Conservation (phyloP, 2,888 invertebrate species). For the Epinotia bilunana region DNA sequence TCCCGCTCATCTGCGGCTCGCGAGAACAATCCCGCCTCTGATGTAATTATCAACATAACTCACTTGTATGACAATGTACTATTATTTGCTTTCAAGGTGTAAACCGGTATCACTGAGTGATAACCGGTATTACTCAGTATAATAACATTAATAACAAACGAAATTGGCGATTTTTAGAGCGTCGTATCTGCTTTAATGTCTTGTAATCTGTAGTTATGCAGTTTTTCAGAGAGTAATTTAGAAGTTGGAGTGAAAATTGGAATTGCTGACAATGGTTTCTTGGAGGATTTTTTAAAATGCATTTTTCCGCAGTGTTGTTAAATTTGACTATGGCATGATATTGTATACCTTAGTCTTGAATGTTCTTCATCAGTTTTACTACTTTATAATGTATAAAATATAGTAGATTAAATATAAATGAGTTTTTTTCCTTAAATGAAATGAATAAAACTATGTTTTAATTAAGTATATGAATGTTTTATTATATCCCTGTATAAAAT, state of each 20-base stretch:
- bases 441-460: background rate
- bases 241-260: background rate
- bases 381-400: background rate
- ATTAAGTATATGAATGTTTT: constrained; percentile 19
- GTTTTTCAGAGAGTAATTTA: background rate
- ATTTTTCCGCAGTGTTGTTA: background rate
- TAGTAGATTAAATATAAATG: background rate
- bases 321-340: background rate
- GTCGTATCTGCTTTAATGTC: background rate
- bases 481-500: constrained; percentile 60
- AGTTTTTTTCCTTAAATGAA: constrained; percentile 2
- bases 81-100: background rate
- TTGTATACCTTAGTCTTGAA: background rate
- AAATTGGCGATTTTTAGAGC: too few species aligned
- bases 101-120: background rate
- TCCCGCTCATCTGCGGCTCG: too few species aligned
- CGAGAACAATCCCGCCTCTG: too few species aligned
- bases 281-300: background rate
- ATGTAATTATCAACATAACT: too few species aligned
- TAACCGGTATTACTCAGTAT: too few species aligned
- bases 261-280: too few species aligned
- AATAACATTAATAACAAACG: too few species aligned
- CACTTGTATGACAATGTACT: too few species aligned
- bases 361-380: background rate
- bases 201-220: background rate